Evolutionary conservation across 2,888 invertebrate genomes (phyloP).

Genomic region (Eupithecia tripunctaria): DNA sequence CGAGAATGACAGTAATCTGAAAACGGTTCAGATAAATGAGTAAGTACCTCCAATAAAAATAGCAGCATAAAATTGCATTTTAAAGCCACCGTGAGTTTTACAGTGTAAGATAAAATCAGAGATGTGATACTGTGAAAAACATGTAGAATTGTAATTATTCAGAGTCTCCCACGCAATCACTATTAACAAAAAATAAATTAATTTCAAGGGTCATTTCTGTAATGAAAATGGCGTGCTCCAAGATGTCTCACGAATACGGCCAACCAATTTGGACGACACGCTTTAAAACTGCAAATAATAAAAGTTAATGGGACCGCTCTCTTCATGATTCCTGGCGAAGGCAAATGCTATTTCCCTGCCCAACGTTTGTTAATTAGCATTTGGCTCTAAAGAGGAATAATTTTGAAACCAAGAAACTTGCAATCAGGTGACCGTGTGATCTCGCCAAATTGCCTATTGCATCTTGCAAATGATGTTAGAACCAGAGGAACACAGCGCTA

Average conservation of each 20-base stretch:
- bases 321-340: constrained; percentile 79
- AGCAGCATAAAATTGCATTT: background rate
- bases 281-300: constrained; percentile 81
- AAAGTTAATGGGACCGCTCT: constrained; percentile 81
- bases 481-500: too few species aligned
- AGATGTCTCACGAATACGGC: constrained; percentile 76
- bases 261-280: constrained; percentile 82
- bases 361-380: constrained; percentile 81
- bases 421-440: constrained; percentile 33
- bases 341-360: constrained; percentile 72
- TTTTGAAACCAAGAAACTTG: constrained; percentile 63
- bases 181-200: constrained; percentile 54
- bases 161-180: constrained; percentile 15
- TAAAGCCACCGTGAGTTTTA: background rate
- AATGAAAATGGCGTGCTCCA: constrained; percentile 65
- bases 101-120: background rate
- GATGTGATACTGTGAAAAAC: background rate
- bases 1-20: too few species aligned
- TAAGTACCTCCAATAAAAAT: too few species aligned
- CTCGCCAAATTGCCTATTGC: constrained; percentile 30
- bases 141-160: constrained; percentile 12
- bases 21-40: background rate
- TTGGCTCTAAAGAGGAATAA: constrained; percentile 79
- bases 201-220: constrained; percentile 64
- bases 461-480: constrained; percentile 19